Evolutionary conservation across 2,113 vertebrate genomes (phyloP), one percentile per base, ranked within the genome.

Genomic region (Rhadina sibilatrix): DNA sequence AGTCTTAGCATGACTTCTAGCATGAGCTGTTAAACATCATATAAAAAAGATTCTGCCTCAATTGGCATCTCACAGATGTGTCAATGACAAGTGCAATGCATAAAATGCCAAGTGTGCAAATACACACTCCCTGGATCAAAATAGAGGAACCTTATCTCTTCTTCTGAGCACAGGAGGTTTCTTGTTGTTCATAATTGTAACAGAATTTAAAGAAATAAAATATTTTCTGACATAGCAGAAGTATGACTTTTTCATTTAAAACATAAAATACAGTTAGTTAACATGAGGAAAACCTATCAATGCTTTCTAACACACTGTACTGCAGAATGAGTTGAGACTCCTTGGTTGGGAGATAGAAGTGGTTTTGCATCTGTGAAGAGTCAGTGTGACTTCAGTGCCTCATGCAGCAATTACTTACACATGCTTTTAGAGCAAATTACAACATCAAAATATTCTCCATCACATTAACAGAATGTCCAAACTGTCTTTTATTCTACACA

Each of bases 351-450:
- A 87, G 53, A 63, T 37, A 11, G 46, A 92, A 92, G 42, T 0
- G 0, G 35, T 40, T 50, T 40, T 83, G 50, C 57, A 89, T 72
- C 70, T 93, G 53, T 49, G 61, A 89, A 42, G 40, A 79, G 78
- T 47, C 84, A 90, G 35, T 35, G 35, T 47, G 72, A 71, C 40
- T 89, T 71, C n/a, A 82, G 46, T 79, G 66, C 28, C 69, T 93
- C 77, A 37, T 11, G 31, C 16, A 89, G 84, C 83, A 85, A 91
- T 56, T 87, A 54, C 64, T 94, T 71, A 89, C 84, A 95, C 33
- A 38, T 88, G 87, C 61, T 85, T 82, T 89, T 84, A 18, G 52
- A 81, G 40, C 66, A 88, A 93, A 90, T 83, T 95, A 93, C 71
- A 85, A 53, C 66, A 91, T 4, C 37, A 72, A 83, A 93, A 90